Conservation (phyloP, 1,140 invertebrate genomes). For the Melanaphis sacchari region DNA sequence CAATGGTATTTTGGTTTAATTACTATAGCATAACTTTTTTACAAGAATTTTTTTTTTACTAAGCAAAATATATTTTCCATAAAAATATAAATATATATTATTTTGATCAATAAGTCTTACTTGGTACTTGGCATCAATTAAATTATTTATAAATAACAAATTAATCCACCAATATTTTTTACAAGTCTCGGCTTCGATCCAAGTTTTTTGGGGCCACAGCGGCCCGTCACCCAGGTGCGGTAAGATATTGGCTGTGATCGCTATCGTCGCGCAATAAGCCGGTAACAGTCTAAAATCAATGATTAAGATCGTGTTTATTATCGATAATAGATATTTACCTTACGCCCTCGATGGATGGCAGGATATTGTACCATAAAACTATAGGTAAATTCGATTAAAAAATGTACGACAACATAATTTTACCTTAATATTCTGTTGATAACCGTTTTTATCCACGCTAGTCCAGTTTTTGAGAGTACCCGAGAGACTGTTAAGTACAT, state of each 20-base stretch:
- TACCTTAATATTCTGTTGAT: slow-evolving; percentile 9
- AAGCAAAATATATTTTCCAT: neutral
- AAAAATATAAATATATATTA: neutral
- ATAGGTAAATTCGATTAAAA: neutral
- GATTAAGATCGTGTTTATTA: too few species aligned
- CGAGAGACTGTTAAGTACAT: neutral
- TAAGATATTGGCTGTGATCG: neutral
- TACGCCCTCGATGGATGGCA: neutral
- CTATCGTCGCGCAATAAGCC: neutral
- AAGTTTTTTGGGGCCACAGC: neutral
- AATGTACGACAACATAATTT: neutral
- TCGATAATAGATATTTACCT: neutral
- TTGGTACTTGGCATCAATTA: neutral
- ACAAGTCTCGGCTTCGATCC: slow-evolving; percentile 7
- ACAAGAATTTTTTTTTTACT: neutral
- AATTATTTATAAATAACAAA: slow-evolving; percentile 15
- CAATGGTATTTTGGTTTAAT: too few species aligned
- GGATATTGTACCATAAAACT: neutral
- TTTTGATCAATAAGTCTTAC: neutral
- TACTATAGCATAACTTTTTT: neutral
- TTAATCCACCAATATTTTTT: slow-evolving; percentile 37
- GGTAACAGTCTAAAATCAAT: neutral
- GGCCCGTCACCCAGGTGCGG: slow-evolving; percentile 1
- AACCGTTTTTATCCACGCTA: neutral
- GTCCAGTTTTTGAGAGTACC: neutral